Evolutionary conservation across 2,113 vertebrate genomes (phyloP).

Genomic region (Coturnix japonica): DNA sequence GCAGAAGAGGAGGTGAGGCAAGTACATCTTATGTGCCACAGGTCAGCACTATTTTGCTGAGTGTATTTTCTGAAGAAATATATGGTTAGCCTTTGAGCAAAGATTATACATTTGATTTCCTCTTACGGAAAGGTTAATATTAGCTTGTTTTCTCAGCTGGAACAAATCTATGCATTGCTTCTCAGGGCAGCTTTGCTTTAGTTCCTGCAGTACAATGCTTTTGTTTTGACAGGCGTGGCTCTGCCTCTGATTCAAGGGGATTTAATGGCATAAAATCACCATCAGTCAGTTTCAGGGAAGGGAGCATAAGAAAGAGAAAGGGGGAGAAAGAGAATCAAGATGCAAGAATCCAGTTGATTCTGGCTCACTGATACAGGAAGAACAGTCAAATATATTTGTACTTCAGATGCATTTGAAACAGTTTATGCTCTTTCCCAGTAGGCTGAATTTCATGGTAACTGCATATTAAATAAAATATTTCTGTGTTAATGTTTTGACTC

Average conservation of each 20-base stretch:
- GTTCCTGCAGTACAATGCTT: neutral
- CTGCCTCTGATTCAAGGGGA: neutral
- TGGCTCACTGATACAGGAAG: neutral
- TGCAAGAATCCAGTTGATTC: neutral
- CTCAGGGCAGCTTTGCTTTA: neutral
- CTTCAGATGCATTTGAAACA: neutral
- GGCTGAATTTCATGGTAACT: slow-evolving; percentile 32
- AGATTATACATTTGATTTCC: slow-evolving; percentile 11
- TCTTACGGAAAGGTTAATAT: neutral
- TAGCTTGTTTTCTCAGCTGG: slow-evolving; percentile 29
- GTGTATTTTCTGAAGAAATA: slow-evolving; percentile 1
- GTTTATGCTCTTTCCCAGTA: neutral
- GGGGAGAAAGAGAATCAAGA: neutral
- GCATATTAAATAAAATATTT: neutral
- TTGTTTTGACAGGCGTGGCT: neutral
- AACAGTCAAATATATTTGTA: neutral
- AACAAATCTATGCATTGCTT: slow-evolving; percentile 30
- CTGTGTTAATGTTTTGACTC: neutral
- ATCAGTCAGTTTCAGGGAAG: neutral
- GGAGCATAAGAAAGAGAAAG: neutral
- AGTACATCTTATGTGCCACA: neutral
- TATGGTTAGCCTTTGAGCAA: slow-evolving; percentile 4
- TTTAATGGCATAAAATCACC: neutral
- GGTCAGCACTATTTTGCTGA: neutral
- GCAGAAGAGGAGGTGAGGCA: neutral